phyloP scores from a whole-genome alignment of 2,797 vertebrate genomes.

The Bovichtus diacanthus region DNA sequence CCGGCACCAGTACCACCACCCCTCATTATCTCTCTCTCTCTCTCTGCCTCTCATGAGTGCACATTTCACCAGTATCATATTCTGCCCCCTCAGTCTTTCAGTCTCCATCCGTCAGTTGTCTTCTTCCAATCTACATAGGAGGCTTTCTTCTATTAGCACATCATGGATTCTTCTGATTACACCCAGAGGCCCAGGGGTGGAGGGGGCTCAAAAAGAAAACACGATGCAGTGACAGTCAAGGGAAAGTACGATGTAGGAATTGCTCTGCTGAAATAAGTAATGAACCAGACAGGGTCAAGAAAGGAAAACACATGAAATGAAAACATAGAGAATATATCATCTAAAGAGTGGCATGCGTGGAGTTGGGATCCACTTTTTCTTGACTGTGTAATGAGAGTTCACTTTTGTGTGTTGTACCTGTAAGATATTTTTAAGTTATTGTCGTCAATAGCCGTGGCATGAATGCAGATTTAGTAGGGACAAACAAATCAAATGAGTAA shows the following conservation, averaged over 20 bases:
- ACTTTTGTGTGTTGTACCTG: background rate
- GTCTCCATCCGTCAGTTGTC: slow-evolving; percentile 51
- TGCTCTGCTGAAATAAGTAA: slow-evolving; percentile 42
- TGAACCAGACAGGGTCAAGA: slow-evolving; percentile 41
- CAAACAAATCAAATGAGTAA: background rate
- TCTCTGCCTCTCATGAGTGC: slow-evolving; percentile 55
- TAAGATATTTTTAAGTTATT: slow-evolving; percentile 36
- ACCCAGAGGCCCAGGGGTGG: slow-evolving; percentile 32
- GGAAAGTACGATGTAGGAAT: slow-evolving; percentile 39
- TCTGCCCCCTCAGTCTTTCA: slow-evolving; percentile 54
- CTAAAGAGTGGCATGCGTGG: too few relatives aligned
- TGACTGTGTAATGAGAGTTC: background rate
- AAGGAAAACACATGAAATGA: slow-evolving; percentile 1
- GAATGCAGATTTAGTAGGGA: slow-evolving; percentile 9
- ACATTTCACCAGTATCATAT: slow-evolving; percentile 60
- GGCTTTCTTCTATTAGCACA: slow-evolving; percentile 52
- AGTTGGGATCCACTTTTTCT: background rate
- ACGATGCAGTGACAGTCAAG: slow-evolving; percentile 49
- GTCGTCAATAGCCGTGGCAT: slow-evolving; percentile 28
- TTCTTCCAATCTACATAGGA: slow-evolving; percentile 44
- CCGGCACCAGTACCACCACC: slow-evolving; percentile 43
- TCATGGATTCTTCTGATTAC: slow-evolving; percentile 68
- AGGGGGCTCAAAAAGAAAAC: slow-evolving; percentile 35
- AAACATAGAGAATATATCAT: slow-evolving; percentile 1
- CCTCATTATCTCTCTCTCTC: slow-evolving; percentile 71